Evolutionary conservation across 2,113 vertebrate genomes (phyloP), one percentile per base, ranked within the genome.

Genomic region (Thunnus maccoyii): DNA sequence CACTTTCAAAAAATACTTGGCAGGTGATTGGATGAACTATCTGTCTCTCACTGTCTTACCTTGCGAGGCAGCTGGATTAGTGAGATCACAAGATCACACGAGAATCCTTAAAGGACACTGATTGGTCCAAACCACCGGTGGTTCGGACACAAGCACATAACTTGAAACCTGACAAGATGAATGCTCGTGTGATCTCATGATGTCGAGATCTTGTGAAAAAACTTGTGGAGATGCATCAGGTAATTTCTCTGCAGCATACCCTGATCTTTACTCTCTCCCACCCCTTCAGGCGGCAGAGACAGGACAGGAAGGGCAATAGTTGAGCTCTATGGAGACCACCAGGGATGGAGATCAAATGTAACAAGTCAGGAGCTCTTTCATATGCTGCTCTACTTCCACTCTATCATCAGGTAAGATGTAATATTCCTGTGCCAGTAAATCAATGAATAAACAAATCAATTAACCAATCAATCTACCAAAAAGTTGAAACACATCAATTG

Each of bases 281-380:
- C 20, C 58, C 58, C 17, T 61, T n/a, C 91, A 99, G 98, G 98
- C 0, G 95, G 95, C 78, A 95, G 88, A 0, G 98, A 99, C 92
- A 94, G 93, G 78, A 77, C 89, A 2, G 96, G 96, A 58, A 93
- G 97, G 44, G 94, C 95, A 0, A 86, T 99, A 15, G 90, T 98
- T 46, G 96, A 97, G 81, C 91, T 99, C 84, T 96, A 94, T 44
- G 96, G 95, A 20, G 80, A 93, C 0, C 77, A 96, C 76, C 92
- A 75, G 0, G 89, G 93, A 56, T 98, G 97, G 97, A 88, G 86
- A 17, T 91, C 95, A 0, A 36, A 93, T 0, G 93, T 96, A 76
- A 97, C 96, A 0, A 93, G 91, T 9, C 58, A 86, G 0, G 96
- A 96, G 66, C 91, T 99, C 70, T 91, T 92, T 0, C 92, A 82